Conservation (phyloP, 2,888 invertebrate genomes). For the Mesoligia furuncula region DNA sequence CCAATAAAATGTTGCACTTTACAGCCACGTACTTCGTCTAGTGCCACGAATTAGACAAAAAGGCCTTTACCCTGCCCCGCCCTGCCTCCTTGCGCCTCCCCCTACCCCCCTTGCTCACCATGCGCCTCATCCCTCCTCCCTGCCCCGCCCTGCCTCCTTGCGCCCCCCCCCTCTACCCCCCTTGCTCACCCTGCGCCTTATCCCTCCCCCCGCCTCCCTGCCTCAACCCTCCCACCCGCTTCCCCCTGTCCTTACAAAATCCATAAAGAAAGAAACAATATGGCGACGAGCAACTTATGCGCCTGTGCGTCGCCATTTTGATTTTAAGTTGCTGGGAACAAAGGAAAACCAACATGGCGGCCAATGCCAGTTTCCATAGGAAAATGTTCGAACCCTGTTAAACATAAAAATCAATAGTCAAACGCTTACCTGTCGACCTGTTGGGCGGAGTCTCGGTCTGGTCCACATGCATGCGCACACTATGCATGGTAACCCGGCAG, state of each 20-base stretch:
- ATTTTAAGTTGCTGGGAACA: not conserved
- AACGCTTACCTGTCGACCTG: slow-evolving; percentile 7
- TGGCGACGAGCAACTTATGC: not conserved
- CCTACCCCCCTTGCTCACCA: no score
- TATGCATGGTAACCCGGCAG: slow-evolving; percentile 7
- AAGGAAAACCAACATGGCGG: not conserved
- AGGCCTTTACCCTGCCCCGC: not conserved
- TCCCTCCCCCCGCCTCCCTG: no score
- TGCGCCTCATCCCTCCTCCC: no score
- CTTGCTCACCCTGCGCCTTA: no score
- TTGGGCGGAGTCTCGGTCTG: not conserved
- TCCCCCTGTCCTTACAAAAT: not conserved
- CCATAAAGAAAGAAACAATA: not conserved
- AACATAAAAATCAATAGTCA: not conserved
- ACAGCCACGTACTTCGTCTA: not conserved
- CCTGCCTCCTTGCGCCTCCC: no score
- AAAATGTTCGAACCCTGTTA: not conserved
- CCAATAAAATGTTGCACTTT: not conserved
- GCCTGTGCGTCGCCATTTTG: slow-evolving; percentile 4
- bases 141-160: no score
- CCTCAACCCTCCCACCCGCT: no score
- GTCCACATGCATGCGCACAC: not conserved
- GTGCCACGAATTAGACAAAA: not conserved
- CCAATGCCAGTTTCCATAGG: not conserved
- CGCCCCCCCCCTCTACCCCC: no score